These are phyloP conservation scores for Bombyx mandarina DNA, from an alignment of 1,140 invertebrate genomes.

Conservation along the genomic window DNA sequence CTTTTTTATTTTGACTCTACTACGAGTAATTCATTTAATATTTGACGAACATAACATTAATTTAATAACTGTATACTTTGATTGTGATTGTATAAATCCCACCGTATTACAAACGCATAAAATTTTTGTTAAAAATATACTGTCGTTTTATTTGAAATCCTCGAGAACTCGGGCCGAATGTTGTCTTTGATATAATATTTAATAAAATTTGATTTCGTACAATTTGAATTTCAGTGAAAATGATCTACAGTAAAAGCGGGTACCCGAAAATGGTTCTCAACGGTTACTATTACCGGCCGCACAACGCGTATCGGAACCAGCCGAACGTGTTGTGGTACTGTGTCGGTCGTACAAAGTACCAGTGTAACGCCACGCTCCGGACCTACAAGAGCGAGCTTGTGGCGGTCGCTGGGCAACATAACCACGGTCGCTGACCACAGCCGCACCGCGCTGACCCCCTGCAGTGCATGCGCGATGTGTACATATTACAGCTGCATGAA, in stretches of 20 bases:
- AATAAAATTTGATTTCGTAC: no score
- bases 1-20: not conserved
- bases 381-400: slow-evolving; percentile 44
- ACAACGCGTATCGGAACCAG: slow-evolving; percentile 57
- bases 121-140: no score
- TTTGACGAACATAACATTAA: not conserved
- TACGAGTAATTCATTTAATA: not conserved
- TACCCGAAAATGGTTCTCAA: slow-evolving; percentile 49
- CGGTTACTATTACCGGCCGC: slow-evolving; percentile 51
- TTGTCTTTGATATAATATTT: no score
- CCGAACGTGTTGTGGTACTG: slow-evolving; percentile 55
- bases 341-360: slow-evolving; percentile 35
- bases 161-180: no score
- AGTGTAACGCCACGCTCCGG: slow-evolving; percentile 42
- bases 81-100: slow-evolving; percentile 2
- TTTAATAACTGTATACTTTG: not conserved
- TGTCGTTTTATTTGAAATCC: no score
- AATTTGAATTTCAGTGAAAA: slow-evolving; percentile 17
- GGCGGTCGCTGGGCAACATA: slow-evolving; percentile 35
- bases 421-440: slow-evolving; percentile 20
- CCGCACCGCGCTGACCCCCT: not conserved
- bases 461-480: slow-evolving; percentile 17
- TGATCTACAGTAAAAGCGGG: slow-evolving; percentile 48
- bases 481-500: slow-evolving; percentile 17
- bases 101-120: not conserved